Percentiles rank a stretch among this genome's conserved stretches.
phyloP scores from a whole-genome alignment of 2,113 vertebrate genomes.

The Limanda limanda region DNA sequence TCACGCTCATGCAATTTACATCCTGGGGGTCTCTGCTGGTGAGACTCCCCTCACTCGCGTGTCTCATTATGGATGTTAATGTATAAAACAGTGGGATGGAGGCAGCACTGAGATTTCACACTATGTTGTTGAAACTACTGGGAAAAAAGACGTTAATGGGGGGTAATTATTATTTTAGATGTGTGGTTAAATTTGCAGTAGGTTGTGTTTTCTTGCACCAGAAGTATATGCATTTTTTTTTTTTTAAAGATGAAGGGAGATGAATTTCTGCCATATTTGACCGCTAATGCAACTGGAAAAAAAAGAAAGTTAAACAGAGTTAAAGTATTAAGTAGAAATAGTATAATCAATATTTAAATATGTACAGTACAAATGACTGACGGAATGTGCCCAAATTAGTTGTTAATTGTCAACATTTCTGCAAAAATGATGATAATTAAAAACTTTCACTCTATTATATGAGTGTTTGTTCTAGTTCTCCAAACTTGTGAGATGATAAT shows the following conservation, averaged over 20 bases:
- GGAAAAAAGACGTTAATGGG: too few relatives aligned
- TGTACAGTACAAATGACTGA: not conserved
- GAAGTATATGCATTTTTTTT: too few relatives aligned
- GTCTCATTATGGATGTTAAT: too few relatives aligned
- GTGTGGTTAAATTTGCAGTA: too few relatives aligned
- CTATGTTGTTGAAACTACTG: not conserved
- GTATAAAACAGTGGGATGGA: too few relatives aligned
- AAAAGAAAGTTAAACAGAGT: not conserved
- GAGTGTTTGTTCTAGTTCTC: not conserved
- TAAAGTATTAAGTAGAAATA: slow-evolving; percentile 9
- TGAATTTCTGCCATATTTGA: not conserved
- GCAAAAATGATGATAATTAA: not conserved
- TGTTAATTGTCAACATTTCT: not conserved
- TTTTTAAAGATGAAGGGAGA: too few relatives aligned
- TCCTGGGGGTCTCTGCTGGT: not conserved
- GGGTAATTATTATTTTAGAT: not conserved
- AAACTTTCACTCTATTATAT: not conserved
- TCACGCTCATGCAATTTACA: slow-evolving; percentile 14
- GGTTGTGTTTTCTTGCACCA: too few relatives aligned
- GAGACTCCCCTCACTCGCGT: not conserved
- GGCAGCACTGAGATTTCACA: not conserved
- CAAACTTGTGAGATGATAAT: not conserved
- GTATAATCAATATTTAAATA: not conserved
- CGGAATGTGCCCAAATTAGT: not conserved
- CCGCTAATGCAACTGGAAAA: slow-evolving; percentile 13